These are phyloP conservation scores for Rhizomys pruinosus DNA, from an alignment of 2,113 vertebrate genomes.

Conservation along the genomic window DNA sequence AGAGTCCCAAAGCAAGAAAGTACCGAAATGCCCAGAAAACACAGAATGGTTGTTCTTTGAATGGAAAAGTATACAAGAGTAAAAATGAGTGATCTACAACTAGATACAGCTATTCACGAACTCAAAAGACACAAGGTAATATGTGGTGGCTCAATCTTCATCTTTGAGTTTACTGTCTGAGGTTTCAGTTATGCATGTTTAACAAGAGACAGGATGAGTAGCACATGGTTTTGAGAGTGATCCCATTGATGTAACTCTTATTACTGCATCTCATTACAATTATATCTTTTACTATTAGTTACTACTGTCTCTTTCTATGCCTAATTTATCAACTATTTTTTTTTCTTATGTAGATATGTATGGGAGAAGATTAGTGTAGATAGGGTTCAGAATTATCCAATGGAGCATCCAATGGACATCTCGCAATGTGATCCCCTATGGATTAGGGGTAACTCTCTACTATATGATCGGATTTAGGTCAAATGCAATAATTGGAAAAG, in stretches of 20 bases:
- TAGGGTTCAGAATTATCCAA: neutral
- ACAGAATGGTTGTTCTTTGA: slow-evolving; percentile 27
- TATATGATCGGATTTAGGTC: neutral
- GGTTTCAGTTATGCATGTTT: neutral
- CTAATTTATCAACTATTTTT: neutral
- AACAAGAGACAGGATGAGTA: neutral
- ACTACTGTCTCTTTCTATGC: neutral
- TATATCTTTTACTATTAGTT: neutral
- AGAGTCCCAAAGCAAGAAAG: slow-evolving; percentile 5
- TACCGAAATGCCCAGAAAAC: slow-evolving; percentile 1
- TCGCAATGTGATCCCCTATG: no score
- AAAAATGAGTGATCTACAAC: neutral
- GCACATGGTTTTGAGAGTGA: neutral
- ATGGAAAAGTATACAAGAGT: slow-evolving; percentile 46
- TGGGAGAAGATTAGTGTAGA: no score
- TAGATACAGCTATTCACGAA: neutral
- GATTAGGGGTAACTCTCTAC: no score
- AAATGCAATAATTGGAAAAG: neutral
- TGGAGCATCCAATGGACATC: no score
- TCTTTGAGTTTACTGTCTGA: neutral
- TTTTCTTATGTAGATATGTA: neutral
- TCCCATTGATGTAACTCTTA: neutral
- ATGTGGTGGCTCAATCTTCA: rapidly evolving
- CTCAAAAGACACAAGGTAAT: neutral
- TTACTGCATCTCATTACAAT: neutral